Conservation (phyloP, 2,113 vertebrate genomes). For the Pristiophorus japonicus region DNA sequence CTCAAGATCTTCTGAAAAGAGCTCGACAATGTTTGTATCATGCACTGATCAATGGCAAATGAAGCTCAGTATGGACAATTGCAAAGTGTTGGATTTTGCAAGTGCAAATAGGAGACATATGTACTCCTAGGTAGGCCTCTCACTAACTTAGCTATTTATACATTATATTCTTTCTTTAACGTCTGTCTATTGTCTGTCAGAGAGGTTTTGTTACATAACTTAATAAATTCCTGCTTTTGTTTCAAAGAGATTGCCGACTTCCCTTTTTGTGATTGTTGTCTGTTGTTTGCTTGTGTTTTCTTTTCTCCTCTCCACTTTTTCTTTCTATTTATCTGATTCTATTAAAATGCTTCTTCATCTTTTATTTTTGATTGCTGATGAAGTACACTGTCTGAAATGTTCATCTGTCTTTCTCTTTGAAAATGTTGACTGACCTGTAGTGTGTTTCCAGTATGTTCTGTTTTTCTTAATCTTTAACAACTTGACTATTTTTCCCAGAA, state of each 20-base stretch:
- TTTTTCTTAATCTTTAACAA: neutral
- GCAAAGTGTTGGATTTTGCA: neutral
- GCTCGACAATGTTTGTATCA: neutral
- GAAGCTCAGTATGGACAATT: neutral
- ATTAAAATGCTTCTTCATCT: neutral
- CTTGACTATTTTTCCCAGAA: neutral
- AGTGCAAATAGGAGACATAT: neutral
- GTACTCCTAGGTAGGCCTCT: too few relatives aligned
- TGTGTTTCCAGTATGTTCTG: neutral
- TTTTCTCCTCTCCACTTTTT: neutral
- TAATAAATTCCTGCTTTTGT: neutral
- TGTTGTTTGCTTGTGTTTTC: neutral
- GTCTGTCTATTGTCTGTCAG: neutral
- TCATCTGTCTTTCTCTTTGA: neutral
- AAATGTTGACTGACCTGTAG: too few relatives aligned
- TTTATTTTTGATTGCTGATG: too few relatives aligned
- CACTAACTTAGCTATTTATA: too few relatives aligned
- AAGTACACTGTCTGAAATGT: neutral
- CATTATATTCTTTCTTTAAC: neutral
- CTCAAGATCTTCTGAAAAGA: too few relatives aligned
- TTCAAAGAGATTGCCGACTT: neutral
- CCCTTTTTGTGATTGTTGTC: neutral
- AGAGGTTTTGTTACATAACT: neutral
- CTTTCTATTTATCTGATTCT: neutral
- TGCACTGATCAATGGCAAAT: neutral